Evolutionary conservation across 2,113 vertebrate genomes (phyloP), one percentile per base, ranked within the genome.

Genomic region (Notothenia coriiceps): DNA sequence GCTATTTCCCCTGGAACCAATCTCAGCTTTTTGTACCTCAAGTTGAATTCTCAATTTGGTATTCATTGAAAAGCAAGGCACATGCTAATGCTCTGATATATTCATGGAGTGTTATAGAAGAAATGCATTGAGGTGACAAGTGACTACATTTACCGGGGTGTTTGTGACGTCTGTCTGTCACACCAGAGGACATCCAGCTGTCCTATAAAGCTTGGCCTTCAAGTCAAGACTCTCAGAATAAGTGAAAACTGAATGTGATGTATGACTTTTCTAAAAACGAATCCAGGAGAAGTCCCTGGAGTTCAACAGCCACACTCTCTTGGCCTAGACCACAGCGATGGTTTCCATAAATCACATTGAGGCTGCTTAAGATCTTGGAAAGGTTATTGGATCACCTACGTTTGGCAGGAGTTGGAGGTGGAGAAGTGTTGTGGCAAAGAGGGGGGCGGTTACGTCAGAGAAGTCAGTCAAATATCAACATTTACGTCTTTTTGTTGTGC

Each of bases 61-160:
- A 56, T 64, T 77, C 63, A 56, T 33, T 64, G 25, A 61, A 82
- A 84, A 66, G 40, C 47, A 51, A 14, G 8, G 11, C 46, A 60
- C 20, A 57, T 44, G 59, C 22, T 15, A 59, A 65, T 61, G 33
- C 14, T 55, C 22, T 62, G 54, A 46, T 61, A 63, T 73, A 63
- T 73, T 65, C 35, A 82, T 72, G 20, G 49, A 10, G 43, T 46
- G 44, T 15, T 70, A n/a, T 2, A 63, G 62, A 61, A 67, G 17
- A 71, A 29, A 50, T 75, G 62, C 56, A 71, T 72, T 79, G 11
- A 63, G 9, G 50, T 70, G 59, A 80, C 70, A 75, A 69, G 54
- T 29, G 60, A 55, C 10, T 29, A 15, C 17, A 74, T 80, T 62
- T 47, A 54, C 12, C 18, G 52, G 13, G 25, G 47, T 72, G 62